These are phyloP conservation scores for Ischnura elegans DNA, from an alignment of 2,888 invertebrate species.

Conservation along the genomic window DNA sequence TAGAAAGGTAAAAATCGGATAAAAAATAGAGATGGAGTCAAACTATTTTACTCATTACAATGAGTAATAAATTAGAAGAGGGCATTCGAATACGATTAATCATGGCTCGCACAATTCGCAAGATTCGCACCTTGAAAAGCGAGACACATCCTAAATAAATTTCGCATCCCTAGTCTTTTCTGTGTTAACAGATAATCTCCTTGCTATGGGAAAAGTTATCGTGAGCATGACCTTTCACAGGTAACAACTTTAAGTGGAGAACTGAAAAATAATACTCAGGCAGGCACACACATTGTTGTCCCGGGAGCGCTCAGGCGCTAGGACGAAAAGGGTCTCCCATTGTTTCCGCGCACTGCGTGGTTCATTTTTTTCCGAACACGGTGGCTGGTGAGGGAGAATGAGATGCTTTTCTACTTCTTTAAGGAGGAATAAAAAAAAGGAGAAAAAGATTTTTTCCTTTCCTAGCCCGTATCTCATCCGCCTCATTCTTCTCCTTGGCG, in stretches of 20 bases:
- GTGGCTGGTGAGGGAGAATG: slow-evolving; percentile 50
- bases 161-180: no score
- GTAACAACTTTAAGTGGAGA: not conserved
- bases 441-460: not conserved
- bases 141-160: no score
- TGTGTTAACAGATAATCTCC: no score
- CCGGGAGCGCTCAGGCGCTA: not conserved
- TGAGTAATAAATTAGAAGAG: no score
- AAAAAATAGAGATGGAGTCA: no score
- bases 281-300: slow-evolving; percentile 14
- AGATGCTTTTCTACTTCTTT: not conserved
- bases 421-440: not conserved
- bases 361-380: slow-evolving; percentile 42
- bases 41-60: no score
- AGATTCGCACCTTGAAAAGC: no score
- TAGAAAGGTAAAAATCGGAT: no score
- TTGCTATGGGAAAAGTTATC: no score
- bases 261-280: not conserved
- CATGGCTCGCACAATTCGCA: no score
- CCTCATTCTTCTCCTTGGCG: slow-evolving; percentile 14
- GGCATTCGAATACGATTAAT: no score
- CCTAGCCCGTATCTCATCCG: not conserved
- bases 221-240: not conserved
- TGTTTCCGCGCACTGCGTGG: not conserved
- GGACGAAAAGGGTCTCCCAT: slow-evolving; percentile 16